Evolutionary conservation across 2,113 vertebrate species (phyloP), one percentile per base, ranked within the genome.

Genomic region (Apodemus speciosus): DNA sequence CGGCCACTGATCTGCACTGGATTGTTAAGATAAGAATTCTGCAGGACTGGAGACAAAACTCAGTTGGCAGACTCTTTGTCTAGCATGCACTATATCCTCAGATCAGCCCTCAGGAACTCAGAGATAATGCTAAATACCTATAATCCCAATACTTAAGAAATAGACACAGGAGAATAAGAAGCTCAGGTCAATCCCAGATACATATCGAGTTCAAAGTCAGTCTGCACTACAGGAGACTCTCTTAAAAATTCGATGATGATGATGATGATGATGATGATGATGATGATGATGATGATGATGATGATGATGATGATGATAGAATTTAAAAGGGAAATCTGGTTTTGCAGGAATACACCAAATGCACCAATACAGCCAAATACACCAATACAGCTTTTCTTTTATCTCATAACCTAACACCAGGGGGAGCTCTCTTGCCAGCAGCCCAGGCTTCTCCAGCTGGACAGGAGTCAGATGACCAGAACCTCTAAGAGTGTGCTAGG

Each of bases 261-360:
- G 43, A 46, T 46, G 43, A 46, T 46, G 43, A 46, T 46, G 43
- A 46, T 46, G 43, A 46, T 46, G 43, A 46, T 46, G 43, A 46
- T 4, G 43, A 46, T 4, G 43, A 46, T 46, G 43, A 46, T 4
- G 43, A 46, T 4, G 43, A 46, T 46, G 43, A 46, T 46, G 43
- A 46, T 46, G 43, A 46, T 46, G 43, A 46, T 46, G n/a, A n/a
- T 18, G 21, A 16, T 20, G 5, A 25, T 35, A 68, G 15, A n/a
- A 68, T 15, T 4, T 62, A 62, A 16, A 38, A 53, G 20, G 40
- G 30, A 68, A 14, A 5, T 46, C 7, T 18, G 21, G 3, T 13
- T n/a, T 79, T 9, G 2, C 0, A 56, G 69, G 68, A 4, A 0
- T 20, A n/a, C n/a, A n/a, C n/a, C n/a, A n/a, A n/a, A n/a, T n/a